Evolutionary conservation across 2,797 vertebrate species (phyloP), one percentile per base, ranked within the genome.

Genomic region (Hoplostethus mediterraneus): DNA sequence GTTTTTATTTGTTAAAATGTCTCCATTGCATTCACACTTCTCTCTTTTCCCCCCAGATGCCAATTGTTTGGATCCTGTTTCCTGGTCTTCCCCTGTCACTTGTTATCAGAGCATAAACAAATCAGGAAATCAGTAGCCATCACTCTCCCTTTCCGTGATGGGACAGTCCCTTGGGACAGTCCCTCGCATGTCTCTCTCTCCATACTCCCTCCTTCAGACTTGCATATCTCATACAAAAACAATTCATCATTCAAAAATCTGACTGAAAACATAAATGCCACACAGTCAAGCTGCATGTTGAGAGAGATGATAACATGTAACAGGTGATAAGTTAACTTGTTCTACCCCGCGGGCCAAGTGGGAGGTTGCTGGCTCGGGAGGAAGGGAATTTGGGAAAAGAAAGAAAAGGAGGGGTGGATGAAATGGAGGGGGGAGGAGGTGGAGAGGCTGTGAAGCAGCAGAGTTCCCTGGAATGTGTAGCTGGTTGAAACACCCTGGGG

Each of bases 401-500:
- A 28, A 28, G 28, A 28, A 28, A 28, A 28, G 28, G 28, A 28
- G 28, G 28, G 28, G 28, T 28, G 28, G 28, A 28, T 28, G 28
- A 28, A 1, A 28, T 28, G 28, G 28, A 28, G 28, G 28, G 28
- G 28, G 28, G 28, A 28, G n/a, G 3, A 12, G 48, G 70, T 64
- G 4, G 17, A 62, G 6, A 63, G 17, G 30, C 48, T 21, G 1
- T 33, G 55, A 45, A 66, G 38, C 54, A 45, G 62, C 25, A 79
- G 61, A 76, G 73, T 92, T 87, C 88, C 64, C 59, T 80, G 89
- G 86, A 90, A 91, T 92, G 84, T 88, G 63, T 68, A 51, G 51
- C 73, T 76, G 80, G 70, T 72, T 68, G 6, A 31, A 81, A 70
- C 67, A 59, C 65, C 69, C 58, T 61, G 67, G 61, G 84, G 89